Conservation (phyloP, 2,888 invertebrate genomes). For the Shargacucullia verbasci region DNA sequence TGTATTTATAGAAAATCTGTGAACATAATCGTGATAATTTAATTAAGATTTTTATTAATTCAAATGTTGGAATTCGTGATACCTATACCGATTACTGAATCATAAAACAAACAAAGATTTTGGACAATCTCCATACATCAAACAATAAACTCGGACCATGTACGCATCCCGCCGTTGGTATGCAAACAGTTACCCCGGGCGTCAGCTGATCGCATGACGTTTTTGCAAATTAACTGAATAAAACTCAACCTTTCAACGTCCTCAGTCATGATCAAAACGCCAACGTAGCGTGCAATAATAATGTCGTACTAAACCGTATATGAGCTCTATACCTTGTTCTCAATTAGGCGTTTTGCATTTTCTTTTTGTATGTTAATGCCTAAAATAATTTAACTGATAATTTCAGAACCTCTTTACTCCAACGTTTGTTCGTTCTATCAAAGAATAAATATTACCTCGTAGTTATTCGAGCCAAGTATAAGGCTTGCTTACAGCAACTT, state of each 20-base stretch:
- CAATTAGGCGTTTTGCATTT: constrained; percentile 16
- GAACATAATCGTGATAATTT: too few relatives aligned
- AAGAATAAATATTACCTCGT: too few relatives aligned
- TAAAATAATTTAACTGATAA: too few relatives aligned
- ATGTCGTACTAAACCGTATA: constrained; percentile 46
- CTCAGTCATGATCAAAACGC: constrained; percentile 39
- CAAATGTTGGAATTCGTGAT: too few relatives aligned
- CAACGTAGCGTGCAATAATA: constrained; percentile 52
- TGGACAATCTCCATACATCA: background rate
- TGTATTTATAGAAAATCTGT: too few relatives aligned
- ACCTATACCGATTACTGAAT: too few relatives aligned
- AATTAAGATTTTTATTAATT: too few relatives aligned
- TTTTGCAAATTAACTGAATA: constrained; percentile 48
- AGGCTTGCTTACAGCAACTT: too few relatives aligned
- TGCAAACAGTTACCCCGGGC: constrained; percentile 12
- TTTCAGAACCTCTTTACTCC: too few relatives aligned
- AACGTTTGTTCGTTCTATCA: too few relatives aligned
- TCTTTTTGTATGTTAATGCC: background rate
- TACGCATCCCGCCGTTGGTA: constrained; percentile 5
- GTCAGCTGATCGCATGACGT: constrained; percentile 30
- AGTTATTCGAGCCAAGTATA: too few relatives aligned
- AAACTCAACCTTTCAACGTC: constrained; percentile 45
- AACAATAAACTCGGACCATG: constrained; percentile 17
- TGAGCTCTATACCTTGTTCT: constrained; percentile 39
- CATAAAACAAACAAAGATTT: background rate